Base-by-base conservation (phyloP, 2,113 vertebrate species). In the Bolborhynchus lineola region DNA sequence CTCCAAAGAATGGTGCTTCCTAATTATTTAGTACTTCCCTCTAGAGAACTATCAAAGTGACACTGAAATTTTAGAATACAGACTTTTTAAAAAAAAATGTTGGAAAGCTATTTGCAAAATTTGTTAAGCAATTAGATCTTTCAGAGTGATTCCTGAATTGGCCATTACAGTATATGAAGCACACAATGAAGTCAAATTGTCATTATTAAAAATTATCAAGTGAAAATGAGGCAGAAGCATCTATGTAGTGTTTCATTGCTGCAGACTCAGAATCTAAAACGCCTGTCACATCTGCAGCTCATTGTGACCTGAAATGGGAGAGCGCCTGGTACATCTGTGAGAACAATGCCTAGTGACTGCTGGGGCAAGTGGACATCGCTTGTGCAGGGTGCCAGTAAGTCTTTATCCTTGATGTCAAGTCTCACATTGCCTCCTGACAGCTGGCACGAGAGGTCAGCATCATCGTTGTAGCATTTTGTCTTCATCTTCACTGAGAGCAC, bases 131-230 rank as follows among this genome's bases (percentile, higher is more conserved):
- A 90, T 96, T 95, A 92, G 59, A 91, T 55, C 89, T 87, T 97
- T 97, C 85, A 85, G 75, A 80, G 88, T 77, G 79, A 80, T 74
- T 95, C 95, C 89, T 86, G 81, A 97, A 90, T 93, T 79, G 78
- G 78, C 82, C 13, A 4, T 92, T 95, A 72, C 50, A 86, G 87
- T 92, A 55, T 68, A 67, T 46, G 86, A 76, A 90, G 63, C 1
- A 0, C 77, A 96, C 89, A 91, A 89, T 92, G 91, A 90, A 53
- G 83, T 97, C 89, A 90, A 97, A 96, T 94, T 94, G 70, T 93
- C 80, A 81, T 96, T 95, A 95, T 96, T 97, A 94, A 97, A 96
- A 93, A 95, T 92, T 90, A 96, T 86, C 72, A 89, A 90, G 70
- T 75, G 87, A 94, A 97, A 96, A 91, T 72, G 80, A 94, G 69